These are phyloP conservation scores for Perca schrenkii DNA, from an alignment of 2,113 vertebrate genomes.

Conservation along the genomic window DNA sequence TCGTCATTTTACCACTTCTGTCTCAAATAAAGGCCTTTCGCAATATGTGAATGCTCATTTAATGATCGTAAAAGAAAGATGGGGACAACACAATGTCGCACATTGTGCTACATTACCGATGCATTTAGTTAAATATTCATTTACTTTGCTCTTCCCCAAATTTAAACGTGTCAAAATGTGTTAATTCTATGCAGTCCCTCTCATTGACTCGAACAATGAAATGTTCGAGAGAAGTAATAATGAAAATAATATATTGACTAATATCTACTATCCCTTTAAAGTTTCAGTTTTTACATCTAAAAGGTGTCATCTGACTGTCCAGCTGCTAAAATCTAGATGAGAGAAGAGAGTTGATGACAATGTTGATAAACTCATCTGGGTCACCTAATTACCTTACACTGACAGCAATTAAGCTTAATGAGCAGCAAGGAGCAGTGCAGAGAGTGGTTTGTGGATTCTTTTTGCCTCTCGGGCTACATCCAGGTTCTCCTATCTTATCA, in stretches of 20 bases:
- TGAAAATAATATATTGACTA: background rate
- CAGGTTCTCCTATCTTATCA: background rate
- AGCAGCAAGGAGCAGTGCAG: background rate
- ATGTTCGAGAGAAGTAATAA: background rate
- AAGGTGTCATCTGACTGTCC: background rate
- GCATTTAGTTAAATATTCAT: background rate
- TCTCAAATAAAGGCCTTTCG: background rate
- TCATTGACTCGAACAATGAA: background rate
- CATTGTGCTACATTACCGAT: background rate
- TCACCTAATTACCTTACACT: background rate
- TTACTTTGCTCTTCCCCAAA: background rate
- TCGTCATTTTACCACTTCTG: background rate
- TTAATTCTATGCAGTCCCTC: background rate
- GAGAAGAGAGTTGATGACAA: conserved; percentile 19
- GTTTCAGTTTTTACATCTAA: background rate
- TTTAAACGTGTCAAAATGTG: too few species aligned
- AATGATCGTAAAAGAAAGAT: background rate
- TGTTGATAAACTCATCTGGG: conserved; percentile 1
- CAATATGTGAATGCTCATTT: background rate
- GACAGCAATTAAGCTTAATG: background rate
- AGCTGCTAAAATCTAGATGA: background rate
- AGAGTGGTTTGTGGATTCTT: too few species aligned
- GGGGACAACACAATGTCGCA: background rate
- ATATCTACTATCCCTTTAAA: background rate
- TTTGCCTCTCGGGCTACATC: background rate